These are phyloP conservation scores for Barnardius zonarius DNA, from an alignment of 2,113 vertebrate species.

Conservation along the genomic window DNA sequence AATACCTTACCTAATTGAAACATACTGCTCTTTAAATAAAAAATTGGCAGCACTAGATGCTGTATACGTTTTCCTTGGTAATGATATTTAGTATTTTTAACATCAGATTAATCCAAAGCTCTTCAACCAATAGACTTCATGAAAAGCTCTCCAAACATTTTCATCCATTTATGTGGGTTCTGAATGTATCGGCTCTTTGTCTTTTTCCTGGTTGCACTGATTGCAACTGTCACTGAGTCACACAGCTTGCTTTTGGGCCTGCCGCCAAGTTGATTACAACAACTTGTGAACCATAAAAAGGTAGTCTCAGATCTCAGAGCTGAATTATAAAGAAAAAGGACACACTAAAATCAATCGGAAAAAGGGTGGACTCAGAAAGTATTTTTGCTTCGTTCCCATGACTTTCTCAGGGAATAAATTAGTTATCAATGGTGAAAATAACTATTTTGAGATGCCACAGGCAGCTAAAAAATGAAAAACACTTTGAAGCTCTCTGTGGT, in stretches of 20 bases:
- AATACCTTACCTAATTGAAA: background rate
- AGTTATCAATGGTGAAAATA: background rate
- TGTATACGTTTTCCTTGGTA: background rate
- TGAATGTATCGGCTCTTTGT: conserved; percentile 77
- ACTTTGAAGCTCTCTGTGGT: background rate
- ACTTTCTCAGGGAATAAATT: background rate
- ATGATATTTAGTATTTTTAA: conserved; percentile 27
- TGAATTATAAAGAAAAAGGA: conserved; percentile 3
- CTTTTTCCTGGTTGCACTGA: conserved; percentile 63
- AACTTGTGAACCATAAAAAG: conserved; percentile 73
- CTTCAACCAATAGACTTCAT: conserved; percentile 29
- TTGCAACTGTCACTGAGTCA: conserved; percentile 80
- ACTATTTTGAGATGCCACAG: background rate
- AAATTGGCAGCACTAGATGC: background rate
- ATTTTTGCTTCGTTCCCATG: background rate
- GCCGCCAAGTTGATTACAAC: conserved; percentile 75
- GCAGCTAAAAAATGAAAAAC: background rate
- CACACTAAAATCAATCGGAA: background rate
- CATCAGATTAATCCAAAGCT: conserved; percentile 2
- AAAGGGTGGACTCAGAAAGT: background rate
- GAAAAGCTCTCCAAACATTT: conserved; percentile 42
- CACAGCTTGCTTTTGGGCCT: conserved; percentile 73
- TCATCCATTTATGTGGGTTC: conserved; percentile 33
- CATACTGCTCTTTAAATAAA: background rate
- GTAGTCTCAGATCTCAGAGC: conserved; percentile 58